A percentile compares a stretch with the other conserved stretches of the same genome.
phyloP scores from a whole-genome alignment of 2,113 vertebrate genomes.

The Cyanocitta stelleri region DNA sequence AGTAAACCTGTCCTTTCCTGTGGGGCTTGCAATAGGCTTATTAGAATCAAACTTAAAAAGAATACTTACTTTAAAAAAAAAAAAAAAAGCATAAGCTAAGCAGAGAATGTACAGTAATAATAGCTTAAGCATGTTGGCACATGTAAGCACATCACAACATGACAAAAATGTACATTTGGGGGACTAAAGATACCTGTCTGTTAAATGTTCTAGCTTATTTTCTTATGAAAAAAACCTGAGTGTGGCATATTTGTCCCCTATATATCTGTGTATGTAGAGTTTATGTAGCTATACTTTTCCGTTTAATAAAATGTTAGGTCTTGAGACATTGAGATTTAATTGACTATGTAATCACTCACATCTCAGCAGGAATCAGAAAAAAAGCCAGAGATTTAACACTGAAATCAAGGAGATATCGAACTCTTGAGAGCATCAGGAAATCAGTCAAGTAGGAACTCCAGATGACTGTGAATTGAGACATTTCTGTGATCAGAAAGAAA shows the following conservation, averaged over 20 bases:
- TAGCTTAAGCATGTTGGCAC: not conserved
- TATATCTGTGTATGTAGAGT: not conserved
- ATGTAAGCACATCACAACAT: not conserved
- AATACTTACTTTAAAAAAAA: not conserved
- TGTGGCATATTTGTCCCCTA: not conserved
- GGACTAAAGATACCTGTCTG: not conserved
- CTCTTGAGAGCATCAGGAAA: not conserved
- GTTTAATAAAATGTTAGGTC: not conserved
- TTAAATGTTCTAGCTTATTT: not conserved
- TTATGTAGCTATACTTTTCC: not conserved
- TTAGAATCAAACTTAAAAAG: not conserved
- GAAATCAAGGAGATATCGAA: not conserved
- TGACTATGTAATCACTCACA: not conserved
- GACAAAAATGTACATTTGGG: not conserved
- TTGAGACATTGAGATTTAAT: not conserved
- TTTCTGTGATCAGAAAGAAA: not conserved
- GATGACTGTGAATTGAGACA: not conserved
- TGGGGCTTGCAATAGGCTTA: not conserved
- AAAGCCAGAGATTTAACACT: not conserved
- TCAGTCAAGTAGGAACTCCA: not conserved
- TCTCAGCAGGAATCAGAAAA: not conserved
- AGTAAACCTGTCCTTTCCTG: not conserved
- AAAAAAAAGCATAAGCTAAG: not conserved
- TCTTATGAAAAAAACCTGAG: fast-evolving
- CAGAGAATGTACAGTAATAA: not conserved